These are phyloP conservation scores for Chrysochloris asiatica DNA, from an alignment of 2,113 vertebrate species.

Conservation along the genomic window DNA sequence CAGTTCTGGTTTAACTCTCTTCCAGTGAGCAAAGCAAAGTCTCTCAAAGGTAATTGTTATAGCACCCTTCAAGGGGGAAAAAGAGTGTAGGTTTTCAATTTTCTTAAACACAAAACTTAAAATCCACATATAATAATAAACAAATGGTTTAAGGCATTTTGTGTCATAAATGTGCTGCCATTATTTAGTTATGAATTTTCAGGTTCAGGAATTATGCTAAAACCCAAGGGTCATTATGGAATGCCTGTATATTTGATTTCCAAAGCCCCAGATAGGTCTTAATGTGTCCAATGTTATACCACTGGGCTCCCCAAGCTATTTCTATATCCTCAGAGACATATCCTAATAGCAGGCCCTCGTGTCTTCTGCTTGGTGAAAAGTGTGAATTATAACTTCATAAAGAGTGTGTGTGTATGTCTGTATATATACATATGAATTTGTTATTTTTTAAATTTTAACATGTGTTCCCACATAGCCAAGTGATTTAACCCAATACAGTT, in stretches of 20 bases:
- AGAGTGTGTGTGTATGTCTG: background rate
- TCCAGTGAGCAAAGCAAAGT: slow-evolving; percentile 62
- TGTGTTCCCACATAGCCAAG: slow-evolving; percentile 52
- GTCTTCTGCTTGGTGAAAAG: slow-evolving; percentile 68
- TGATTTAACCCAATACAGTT: slow-evolving; percentile 64
- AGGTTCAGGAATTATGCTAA: slow-evolving; percentile 74
- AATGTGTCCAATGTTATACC: slow-evolving; percentile 60
- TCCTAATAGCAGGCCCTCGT: slow-evolving; percentile 60
- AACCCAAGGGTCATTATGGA: slow-evolving; percentile 75
- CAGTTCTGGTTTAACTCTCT: slow-evolving; percentile 60
- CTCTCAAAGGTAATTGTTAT: slow-evolving; percentile 63
- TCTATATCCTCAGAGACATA: slow-evolving; percentile 65
- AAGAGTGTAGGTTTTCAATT: slow-evolving; percentile 64
- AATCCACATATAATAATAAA: slow-evolving; percentile 79
- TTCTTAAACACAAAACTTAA: slow-evolving; percentile 75
- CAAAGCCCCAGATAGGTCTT: slow-evolving; percentile 72
- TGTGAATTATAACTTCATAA: slow-evolving; percentile 70
- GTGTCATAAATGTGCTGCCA: slow-evolving; percentile 75
- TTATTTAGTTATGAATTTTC: slow-evolving; percentile 80
- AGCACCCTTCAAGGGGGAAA: slow-evolving; percentile 22
- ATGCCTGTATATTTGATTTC: slow-evolving; percentile 80
- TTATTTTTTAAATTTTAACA: slow-evolving; percentile 37
- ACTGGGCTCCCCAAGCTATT: slow-evolving; percentile 58
- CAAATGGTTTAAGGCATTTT: slow-evolving; percentile 74
- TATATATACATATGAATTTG: too few species aligned